Base-by-base conservation (phyloP, 2,797 vertebrate genomes). In the Spinus olivaceus region DNA sequence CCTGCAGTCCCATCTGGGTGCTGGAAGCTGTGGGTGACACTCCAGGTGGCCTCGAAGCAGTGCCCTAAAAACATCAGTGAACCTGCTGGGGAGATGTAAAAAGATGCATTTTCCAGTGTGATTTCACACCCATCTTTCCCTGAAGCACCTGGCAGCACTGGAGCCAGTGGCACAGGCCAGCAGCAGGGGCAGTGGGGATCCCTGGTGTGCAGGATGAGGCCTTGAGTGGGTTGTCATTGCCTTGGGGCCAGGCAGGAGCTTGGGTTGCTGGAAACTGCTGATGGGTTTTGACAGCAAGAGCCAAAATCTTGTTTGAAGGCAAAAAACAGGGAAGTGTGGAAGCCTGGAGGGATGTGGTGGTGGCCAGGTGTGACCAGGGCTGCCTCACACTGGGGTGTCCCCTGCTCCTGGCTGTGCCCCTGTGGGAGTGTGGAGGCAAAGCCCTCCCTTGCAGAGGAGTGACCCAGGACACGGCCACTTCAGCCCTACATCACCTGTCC, bases 1-100 rank as follows among this genome's bases (percentile, higher is more conserved):
- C 72, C 21, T 0, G 0, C 8, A 4, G 50, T 56, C 22, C 71
- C 53, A 27, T 59, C 69, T 1, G 6, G 16, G 37, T 51, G 66
- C 77, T 2, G 0, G 37, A 88, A 72, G 91, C 86, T 8, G 19
- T 2, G 19, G 47, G 84, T 96, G 78, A 84, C 60, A 30, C 79
- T 82, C 81, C 88, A 80, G 81, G 91, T 89, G 91, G 89, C 92
- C 87, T 85, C 3, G 0, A 92, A 94, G 49, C 1, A 0, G 88
- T 87, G 86, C 72, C 69, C 92, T 94, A 77, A 90, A 96, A 91
- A 53, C 84, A 93, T 37, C 66, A 2, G 47, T 28, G 37, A 94
- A 92, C 63, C 91, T 92, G 71, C 67, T 0, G 1, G 50, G 59
- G 49, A 54, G 46, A 67, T 0, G 2, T 54, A n/a, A 88, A 93